Percentiles rank a stretch among this genome's conserved stretches.
These are phyloP conservation scores for Phasia obesa DNA, from an alignment of 2,888 invertebrate genomes.

Conservation along the genomic window DNA sequence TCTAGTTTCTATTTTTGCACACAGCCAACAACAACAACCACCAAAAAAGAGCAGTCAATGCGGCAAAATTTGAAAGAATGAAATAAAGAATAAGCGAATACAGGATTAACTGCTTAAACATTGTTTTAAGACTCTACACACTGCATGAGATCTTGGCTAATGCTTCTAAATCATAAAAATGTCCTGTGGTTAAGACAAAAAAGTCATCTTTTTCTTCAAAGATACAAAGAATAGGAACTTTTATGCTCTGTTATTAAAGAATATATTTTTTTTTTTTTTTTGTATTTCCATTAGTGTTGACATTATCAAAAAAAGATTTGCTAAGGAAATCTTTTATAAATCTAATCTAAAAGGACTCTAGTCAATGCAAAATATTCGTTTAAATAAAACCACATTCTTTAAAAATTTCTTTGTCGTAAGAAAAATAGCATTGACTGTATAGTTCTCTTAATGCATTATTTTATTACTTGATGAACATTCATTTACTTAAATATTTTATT, in stretches of 20 bases:
- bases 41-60: constrained; percentile 64
- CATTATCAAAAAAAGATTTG: constrained; percentile 63
- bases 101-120: constrained; percentile 53
- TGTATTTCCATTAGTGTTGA: constrained; percentile 70
- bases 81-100: constrained; percentile 17
- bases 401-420: neutral
- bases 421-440: neutral
- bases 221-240: constrained; percentile 5
- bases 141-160: constrained; percentile 60
- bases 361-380: constrained; percentile 10
- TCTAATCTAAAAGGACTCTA: neutral
- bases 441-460: constrained; percentile 16
- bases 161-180: constrained; percentile 61
- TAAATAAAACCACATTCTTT: constrained; percentile 20
- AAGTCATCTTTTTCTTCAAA: constrained; percentile 21
- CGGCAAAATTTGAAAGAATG: constrained; percentile 42
- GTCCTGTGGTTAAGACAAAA: constrained; percentile 68
- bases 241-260: constrained; percentile 15
- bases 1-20: constrained; percentile 36
- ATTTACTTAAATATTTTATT: constrained; percentile 20
- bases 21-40: constrained; percentile 70
- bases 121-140: constrained; percentile 31
- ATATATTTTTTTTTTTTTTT: constrained; percentile 31
- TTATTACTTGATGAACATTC: constrained; percentile 9
- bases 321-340: constrained; percentile 54